Percentiles rank a stretch among this genome's conserved stretches.
Conservation (phyloP, 2,888 invertebrate species). For the Ametastegia equiseti region DNA sequence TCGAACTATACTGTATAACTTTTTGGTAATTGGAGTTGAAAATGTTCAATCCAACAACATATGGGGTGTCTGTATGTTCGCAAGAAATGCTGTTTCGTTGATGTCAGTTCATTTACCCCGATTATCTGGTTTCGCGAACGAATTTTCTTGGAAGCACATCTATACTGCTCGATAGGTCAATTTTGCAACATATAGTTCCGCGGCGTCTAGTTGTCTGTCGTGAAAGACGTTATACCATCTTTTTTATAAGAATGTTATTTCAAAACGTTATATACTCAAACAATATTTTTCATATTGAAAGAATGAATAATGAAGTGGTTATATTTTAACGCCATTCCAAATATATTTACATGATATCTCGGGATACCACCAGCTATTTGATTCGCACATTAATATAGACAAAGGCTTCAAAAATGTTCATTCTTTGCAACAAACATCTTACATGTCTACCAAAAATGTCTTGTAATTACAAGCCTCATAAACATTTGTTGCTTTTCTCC, state of each 20-base stretch:
- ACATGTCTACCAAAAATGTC: background rate
- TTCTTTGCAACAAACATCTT: background rate
- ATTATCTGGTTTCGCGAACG: background rate
- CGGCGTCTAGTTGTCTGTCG: slow-evolving; percentile 32
- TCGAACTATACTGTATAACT: background rate
- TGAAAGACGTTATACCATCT: slow-evolving; percentile 3
- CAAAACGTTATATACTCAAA: background rate
- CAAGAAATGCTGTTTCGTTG: background rate
- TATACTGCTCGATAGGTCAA: slow-evolving; percentile 12
- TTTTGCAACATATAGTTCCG: slow-evolving; percentile 21
- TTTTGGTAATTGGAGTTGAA: background rate
- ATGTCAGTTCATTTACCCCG: background rate
- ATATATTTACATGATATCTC: background rate
- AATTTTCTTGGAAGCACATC: background rate
- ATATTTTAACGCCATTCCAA: too few relatives aligned
- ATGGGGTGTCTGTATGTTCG: background rate
- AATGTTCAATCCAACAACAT: background rate
- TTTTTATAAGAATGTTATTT: slow-evolving; percentile 10
- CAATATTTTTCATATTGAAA: background rate
- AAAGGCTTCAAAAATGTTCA: background rate
- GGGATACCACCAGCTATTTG: background rate
- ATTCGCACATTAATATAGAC: background rate
- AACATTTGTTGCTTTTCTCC: background rate
- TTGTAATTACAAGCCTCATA: background rate
- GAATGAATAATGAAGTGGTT: too few relatives aligned